Evolutionary conservation across 2,113 vertebrate genomes (phyloP).

Genomic region (Chlorodrepanis virens): DNA sequence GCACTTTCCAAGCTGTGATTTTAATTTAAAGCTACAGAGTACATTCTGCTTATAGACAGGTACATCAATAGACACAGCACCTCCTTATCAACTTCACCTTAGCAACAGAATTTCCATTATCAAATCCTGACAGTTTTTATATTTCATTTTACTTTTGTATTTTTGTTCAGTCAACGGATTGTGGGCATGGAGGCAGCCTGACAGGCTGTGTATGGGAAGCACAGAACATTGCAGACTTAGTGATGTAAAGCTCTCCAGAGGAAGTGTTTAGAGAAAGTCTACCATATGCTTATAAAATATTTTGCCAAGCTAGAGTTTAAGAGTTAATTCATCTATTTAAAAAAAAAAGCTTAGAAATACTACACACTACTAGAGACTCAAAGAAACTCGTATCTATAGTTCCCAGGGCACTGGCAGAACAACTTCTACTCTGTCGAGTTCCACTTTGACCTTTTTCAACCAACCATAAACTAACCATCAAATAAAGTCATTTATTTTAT

Average conservation of each 20-base stretch:
- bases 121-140: background rate
- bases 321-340: background rate
- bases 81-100: background rate
- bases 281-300: background rate
- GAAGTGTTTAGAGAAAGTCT: background rate
- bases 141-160: background rate
- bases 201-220: background rate
- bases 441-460: background rate
- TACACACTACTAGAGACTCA: background rate
- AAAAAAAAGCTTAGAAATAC: background rate
- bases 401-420: background rate
- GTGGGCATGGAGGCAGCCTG: background rate
- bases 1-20: background rate
- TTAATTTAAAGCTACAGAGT: background rate
- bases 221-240: background rate
- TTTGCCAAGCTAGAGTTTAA: background rate
- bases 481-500: background rate
- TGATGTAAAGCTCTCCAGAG: background rate
- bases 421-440: background rate
- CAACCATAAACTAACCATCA: background rate
- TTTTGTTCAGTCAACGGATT: background rate
- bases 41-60: background rate
- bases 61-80: background rate
- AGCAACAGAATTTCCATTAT: background rate
- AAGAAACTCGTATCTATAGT: background rate